phyloP scores from a whole-genome alignment of 2,113 vertebrate species.

The Barbus barbus region DNA sequence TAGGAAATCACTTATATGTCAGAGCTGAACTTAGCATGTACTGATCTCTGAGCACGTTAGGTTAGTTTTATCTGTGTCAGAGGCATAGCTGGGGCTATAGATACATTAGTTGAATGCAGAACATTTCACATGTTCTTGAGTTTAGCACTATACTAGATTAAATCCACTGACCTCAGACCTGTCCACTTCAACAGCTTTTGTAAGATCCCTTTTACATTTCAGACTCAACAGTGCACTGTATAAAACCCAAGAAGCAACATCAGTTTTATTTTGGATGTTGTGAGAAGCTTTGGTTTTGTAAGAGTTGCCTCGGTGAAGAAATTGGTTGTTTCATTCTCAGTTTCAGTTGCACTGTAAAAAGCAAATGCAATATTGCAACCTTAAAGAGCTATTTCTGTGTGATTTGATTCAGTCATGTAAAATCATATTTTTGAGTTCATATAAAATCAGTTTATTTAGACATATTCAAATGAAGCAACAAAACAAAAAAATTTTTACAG shows the following conservation, averaged over 20 bases:
- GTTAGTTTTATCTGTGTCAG: background rate
- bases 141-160: background rate
- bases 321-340: background rate
- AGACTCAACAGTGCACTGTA: background rate
- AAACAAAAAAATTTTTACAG: background rate
- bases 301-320: slow-evolving; percentile 9
- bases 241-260: background rate
- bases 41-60: background rate
- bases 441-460: background rate
- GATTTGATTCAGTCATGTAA: background rate
- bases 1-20: background rate
- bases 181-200: background rate
- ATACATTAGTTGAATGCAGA: background rate
- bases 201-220: background rate
- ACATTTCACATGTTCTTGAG: background rate
- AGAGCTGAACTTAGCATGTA: background rate
- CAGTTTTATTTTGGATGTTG: background rate
- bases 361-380: background rate
- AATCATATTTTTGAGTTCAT: background rate
- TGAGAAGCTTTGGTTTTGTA: slow-evolving; percentile 10
- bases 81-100: background rate
- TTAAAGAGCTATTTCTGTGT: background rate
- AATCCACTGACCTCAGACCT: background rate
- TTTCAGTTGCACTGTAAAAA: background rate
- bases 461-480: background rate